Percentiles rank a stretch among this genome's conserved stretches.
Evolutionary conservation across 2,888 invertebrate genomes (phyloP).

Genomic region (Phortica magna): DNA sequence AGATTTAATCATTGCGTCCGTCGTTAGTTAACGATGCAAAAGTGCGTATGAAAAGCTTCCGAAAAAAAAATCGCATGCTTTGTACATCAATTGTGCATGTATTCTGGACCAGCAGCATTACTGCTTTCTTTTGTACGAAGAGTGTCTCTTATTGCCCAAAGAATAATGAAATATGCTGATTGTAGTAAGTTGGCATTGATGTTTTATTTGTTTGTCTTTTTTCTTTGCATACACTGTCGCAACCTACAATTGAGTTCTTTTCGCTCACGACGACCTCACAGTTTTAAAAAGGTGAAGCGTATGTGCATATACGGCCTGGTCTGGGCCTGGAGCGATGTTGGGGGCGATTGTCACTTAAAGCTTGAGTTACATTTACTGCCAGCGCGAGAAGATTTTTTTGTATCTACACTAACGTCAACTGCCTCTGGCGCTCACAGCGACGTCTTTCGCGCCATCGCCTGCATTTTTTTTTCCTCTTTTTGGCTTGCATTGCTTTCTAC

Average conservation of each 20-base stretch:
- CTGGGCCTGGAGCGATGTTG: background rate
- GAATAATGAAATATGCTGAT: constrained; percentile 58
- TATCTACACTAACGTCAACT: constrained; percentile 37
- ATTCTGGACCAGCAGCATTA: constrained; percentile 39
- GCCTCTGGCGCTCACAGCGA: constrained; percentile 3
- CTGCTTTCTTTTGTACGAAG: background rate
- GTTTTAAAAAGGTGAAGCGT: constrained; percentile 33
- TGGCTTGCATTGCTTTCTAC: constrained; percentile 14
- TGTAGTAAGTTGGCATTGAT: constrained; percentile 67
- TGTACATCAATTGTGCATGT: constrained; percentile 69
- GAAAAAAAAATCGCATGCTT: constrained; percentile 28
- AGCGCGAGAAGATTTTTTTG: background rate
- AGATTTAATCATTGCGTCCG: constrained; percentile 5
- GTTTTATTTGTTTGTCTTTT: constrained; percentile 35
- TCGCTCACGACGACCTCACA: constrained; percentile 47
- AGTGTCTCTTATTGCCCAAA: constrained; percentile 38
- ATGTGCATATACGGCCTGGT: constrained; percentile 5
- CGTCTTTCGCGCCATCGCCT: constrained; percentile 6
- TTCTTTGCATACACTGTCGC: background rate
- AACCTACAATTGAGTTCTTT: too few species aligned
- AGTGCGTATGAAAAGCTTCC: background rate
- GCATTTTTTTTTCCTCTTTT: constrained; percentile 2
- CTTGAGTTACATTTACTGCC: constrained; percentile 26
- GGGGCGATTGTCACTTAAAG: constrained; percentile 14
- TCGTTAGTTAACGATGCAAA: constrained; percentile 18